Evolutionary conservation across 1,140 invertebrate genomes (phyloP).

Genomic region (Micrasema minimum): DNA sequence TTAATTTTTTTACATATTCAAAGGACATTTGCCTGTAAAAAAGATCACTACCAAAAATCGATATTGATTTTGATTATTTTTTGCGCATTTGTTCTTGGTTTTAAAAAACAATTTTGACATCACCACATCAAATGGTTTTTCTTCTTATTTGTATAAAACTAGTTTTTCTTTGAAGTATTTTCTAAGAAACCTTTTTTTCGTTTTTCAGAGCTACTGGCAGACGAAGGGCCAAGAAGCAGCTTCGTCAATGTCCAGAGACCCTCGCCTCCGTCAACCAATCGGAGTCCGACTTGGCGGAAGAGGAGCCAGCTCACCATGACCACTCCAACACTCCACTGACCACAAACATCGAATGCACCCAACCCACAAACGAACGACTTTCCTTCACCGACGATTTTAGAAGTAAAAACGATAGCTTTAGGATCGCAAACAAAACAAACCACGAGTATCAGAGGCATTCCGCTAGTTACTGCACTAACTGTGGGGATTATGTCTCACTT

Average conservation of each 20-base stretch:
- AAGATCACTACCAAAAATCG: no score
- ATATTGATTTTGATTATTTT: no score
- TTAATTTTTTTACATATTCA: no score
- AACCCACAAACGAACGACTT: conserved; percentile 44
- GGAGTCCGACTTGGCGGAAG: conserved; percentile 37
- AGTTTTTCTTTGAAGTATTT: no score
- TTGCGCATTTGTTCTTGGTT: no score
- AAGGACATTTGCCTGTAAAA: no score
- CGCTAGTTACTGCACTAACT: conserved; percentile 48
- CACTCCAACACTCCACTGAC: conserved; percentile 3
- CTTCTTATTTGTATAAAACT: no score
- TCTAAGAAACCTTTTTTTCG: no score
- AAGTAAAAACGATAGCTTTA: conserved; percentile 19
- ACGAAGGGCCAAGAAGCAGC: conserved; percentile 52
- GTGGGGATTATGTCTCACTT: conserved; percentile 45
- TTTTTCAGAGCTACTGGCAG: conserved; percentile 50
- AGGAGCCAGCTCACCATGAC: conserved; percentile 25
- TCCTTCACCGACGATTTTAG: conserved; percentile 26
- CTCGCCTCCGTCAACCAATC: conserved; percentile 40
- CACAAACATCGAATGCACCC: conserved; percentile 34
- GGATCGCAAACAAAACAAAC: conserved; percentile 9
- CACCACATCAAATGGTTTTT: no score
- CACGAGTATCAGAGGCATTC: conserved; percentile 18
- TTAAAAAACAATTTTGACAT: no score
- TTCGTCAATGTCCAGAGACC: conserved; percentile 48